Base-by-base conservation (phyloP, 2,797 vertebrate species). In the Delichon dasypus region DNA sequence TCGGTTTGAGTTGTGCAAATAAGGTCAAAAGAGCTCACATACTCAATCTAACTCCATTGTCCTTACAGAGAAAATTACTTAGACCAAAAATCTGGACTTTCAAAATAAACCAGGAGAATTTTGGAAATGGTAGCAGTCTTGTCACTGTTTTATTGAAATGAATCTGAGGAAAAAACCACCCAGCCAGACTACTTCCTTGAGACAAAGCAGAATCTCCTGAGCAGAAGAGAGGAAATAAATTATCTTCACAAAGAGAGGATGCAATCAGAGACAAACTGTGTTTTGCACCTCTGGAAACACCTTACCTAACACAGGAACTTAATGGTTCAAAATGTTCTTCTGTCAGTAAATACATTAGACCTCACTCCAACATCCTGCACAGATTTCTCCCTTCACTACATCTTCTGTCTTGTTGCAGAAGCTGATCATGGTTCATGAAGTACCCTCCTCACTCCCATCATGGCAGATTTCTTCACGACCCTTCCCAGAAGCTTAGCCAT, bases 381-480 rank as follows among this genome's bases (percentile, higher is more conserved):
- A 51, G 11, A 58, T 47, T 21, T 73, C 30, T 51, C n/a, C 74
- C 36, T 78, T 51, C 53, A 29, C 51, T 88, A 40, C 7, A 48
- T 48, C n/a, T 50, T 48, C 13, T 36, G 10, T 26, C 20, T 29
- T 47, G n/a, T 5, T 74, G 60, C 65, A 58, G 48, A 74, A 66
- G 23, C 29, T 80, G 50, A 68, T 30, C 20, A 45, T 1, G 10
- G 20, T 10, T 29, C 44, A 29, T 12, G 17, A 65, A 27, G 12
- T 19, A 13, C 30, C n/a, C 17, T 71, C 23, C 76, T 84, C 18
- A 50, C 12, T 58, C 1, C 3, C 36, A 60, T 11, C 26, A 16
- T 21, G 18, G 36, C 12, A 54, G 62, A 9, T 67, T 91, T 51
- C 66, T 72, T 10, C 14, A 36, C 0, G 0, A 47, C 27, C 21